Evolutionary conservation across 2,888 invertebrate genomes (phyloP).

Genomic region (Camptogramma bilineatum): DNA sequence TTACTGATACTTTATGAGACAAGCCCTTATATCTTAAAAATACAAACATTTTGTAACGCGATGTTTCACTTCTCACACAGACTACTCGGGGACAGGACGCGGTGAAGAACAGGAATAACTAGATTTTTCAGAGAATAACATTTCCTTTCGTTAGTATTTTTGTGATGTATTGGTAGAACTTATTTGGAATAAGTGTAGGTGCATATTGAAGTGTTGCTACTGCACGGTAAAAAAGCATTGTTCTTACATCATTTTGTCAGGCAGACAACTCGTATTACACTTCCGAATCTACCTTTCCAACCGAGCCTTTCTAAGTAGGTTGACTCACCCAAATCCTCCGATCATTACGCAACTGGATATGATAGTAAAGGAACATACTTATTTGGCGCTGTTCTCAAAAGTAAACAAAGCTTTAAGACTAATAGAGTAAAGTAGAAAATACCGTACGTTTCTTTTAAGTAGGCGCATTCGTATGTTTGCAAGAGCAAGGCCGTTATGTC

Average conservation of each 20-base stretch:
- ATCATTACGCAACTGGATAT: slow-evolving; percentile 39
- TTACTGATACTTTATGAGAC: no score
- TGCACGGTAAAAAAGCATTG: background rate
- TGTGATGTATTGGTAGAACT: no score
- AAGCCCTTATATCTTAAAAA: no score
- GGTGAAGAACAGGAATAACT: no score
- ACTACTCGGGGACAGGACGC: no score
- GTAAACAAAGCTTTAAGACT: slow-evolving; percentile 17
- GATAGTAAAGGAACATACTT: background rate
- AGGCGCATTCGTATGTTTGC: slow-evolving; percentile 34
- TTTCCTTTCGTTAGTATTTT: no score
- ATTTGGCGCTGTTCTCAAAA: slow-evolving; percentile 8
- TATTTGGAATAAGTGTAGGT: background rate
- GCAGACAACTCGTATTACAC: slow-evolving; percentile 19
- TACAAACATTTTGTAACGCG: no score
- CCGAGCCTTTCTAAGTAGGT: slow-evolving; percentile 40
- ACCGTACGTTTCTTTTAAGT: slow-evolving; percentile 18
- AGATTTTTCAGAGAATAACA: no score
- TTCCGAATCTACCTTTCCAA: slow-evolving; percentile 39
- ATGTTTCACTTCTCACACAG: no score
- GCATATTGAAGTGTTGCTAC: background rate
- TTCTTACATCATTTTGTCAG: background rate
- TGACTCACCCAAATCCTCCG: slow-evolving; percentile 41
- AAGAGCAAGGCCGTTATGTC: slow-evolving; percentile 50
- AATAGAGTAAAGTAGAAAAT: slow-evolving; percentile 29